Base-by-base conservation (phyloP, 2,888 invertebrate genomes). In the Myathropa florea region DNA sequence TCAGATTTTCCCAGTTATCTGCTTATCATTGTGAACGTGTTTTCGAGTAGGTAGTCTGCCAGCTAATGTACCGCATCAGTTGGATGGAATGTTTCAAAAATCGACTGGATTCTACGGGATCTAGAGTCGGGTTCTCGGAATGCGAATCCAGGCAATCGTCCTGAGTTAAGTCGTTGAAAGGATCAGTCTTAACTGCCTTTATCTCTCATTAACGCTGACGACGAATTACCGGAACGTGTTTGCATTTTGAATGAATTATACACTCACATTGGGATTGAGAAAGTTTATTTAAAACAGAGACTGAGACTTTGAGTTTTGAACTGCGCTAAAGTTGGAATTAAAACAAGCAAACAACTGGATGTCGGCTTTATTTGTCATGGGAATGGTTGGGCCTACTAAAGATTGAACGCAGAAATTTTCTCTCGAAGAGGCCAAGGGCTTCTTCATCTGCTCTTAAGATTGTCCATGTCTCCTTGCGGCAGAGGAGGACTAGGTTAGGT, bases 1-100 rank as follows among this genome's bases (percentile, higher is more conserved):
- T 2, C 14, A 64, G 85, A 82, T 82, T 85, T 82, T 82, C 57
- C 85, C 77, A 26, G 72, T 72, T 76, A 63, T 53, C 57, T 12
- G 26, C 46, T 18, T 18, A 12, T 36, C 53, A 26, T 33, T 28
- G 12, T 18, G 21, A 21, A 12, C 46, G 21, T 14, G 24, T 36
- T 9, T 24, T 4, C 55, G 55, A 60, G 61, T 78, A 78, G 83
- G 72, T 68, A 79, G 68, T 70, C 57, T 12, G 30, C 18, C 4
- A 9, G 53, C 6, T 4, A 24, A 46, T 59, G 28, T 60, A 3
- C 18, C 24, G 18, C 64, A 64, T 46, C 30, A 59, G 28, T 33
- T 76, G 63, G 28, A 18, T 9, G 64, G 33, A 72, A 14, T 60
- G 55, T n/a, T n/a, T n/a, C n/a, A n/a, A n/a, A n/a, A n/a, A n/a